Base-by-base conservation (phyloP, 2,113 vertebrate species). In the Ictalurus punctatus region DNA sequence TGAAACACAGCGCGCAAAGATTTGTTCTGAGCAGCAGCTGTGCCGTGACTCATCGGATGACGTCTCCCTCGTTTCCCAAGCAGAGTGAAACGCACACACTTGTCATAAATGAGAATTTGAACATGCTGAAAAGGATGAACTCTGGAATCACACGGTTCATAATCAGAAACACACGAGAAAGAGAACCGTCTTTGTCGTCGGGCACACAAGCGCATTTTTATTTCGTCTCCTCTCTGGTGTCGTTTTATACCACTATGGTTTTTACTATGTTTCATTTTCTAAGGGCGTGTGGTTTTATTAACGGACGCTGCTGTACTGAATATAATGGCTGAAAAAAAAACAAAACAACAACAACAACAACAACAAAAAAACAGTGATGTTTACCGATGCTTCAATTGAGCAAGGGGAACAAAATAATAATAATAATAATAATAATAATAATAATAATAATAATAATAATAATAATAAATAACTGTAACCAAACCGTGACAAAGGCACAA, bases 181-280 rank as follows among this genome's bases (percentile, higher is more conserved):
- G 48, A 67, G 59, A 74, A 61, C 58, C 27, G 52, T 80, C 74
- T 85, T 86, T 25, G 67, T 84, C 84, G 88, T 84, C 84, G 67
- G 84, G 40, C 86, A 88, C 90, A 86, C 80, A 37, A 84, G 78
- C 87, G 84, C 87, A 84, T 90, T 92, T 90, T 82, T 90, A 88
- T 92, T 92, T 80, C 58, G 48, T 86, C 86, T 85, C 90, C 84
- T 90, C 86, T 89, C 86, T 88, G 85, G 84, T 90, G 90, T 92
- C 81, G 88, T 82, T 92, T 92, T 92, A 84, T 90, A 90, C 83
- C 81, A 59, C 69, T 89, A 83, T 83, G 58, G 48, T 92, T 92
- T 92, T 90, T 91, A 90, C 89, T 82, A 89, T 56, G 74, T 90
- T 92, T 89, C 86, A 65, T 91, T 92, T 92, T 91, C 54, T 90